phyloP scores from a whole-genome alignment of 2,797 vertebrate genomes.

The Ceryle rudis region DNA sequence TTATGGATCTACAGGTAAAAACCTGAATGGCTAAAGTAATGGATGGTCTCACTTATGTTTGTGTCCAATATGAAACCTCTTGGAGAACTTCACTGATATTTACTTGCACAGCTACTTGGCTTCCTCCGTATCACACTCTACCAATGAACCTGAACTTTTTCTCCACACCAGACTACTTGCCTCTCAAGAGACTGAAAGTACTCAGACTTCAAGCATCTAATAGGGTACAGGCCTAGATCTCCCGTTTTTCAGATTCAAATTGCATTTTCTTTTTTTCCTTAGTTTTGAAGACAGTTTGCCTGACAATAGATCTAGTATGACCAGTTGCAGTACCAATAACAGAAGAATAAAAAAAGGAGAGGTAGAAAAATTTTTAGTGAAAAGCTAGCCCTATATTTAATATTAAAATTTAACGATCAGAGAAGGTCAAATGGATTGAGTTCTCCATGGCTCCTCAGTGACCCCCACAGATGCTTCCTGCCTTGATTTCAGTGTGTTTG shows the following conservation, averaged over 20 bases:
- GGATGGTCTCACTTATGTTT: not conserved
- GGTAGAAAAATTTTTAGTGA: not conserved
- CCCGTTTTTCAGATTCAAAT: not conserved
- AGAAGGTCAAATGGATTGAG: not conserved
- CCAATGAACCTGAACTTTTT: not conserved
- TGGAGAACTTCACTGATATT: not conserved
- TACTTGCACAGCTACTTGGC: not conserved
- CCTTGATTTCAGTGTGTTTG: constrained; percentile 7
- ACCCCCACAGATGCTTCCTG: constrained; percentile 68
- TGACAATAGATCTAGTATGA: not conserved
- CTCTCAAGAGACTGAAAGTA: not conserved
- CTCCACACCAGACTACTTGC: not conserved
- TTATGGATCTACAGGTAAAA: not conserved
- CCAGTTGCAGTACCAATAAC: not conserved
- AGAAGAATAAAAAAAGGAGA: not conserved
- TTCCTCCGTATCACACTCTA: not conserved
- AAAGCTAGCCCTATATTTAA: not conserved
- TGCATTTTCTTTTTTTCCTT: not conserved
- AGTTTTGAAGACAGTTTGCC: not conserved
- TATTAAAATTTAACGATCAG: not conserved
- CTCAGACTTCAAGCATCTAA: not conserved
- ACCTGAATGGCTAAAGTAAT: not conserved
- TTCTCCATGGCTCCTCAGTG: constrained; percentile 18
- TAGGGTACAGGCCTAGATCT: not conserved
- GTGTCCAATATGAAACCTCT: not conserved